phyloP scores from a whole-genome alignment of 2,797 vertebrate genomes.

The Microctenopoma lineatum region DNA sequence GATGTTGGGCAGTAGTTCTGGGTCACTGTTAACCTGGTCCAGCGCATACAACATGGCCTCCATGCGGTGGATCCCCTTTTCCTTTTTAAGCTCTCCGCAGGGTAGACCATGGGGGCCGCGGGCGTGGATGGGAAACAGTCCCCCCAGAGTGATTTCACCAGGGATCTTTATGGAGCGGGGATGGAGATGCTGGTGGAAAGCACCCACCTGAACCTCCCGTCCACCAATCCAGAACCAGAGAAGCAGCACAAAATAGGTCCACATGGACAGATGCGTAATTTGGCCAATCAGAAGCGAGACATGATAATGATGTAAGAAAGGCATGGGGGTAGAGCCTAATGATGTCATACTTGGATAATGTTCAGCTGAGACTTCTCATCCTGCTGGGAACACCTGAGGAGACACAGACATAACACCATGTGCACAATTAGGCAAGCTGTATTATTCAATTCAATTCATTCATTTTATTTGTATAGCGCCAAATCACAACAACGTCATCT shows the following conservation, averaged over 20 bases:
- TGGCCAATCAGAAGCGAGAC: background rate
- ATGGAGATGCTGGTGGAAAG: constrained; percentile 78
- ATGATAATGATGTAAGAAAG: background rate
- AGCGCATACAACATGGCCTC: too few relatives aligned
- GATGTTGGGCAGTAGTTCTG: too few relatives aligned
- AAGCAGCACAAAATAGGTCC: constrained; percentile 49
- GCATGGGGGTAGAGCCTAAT: constrained; percentile 25
- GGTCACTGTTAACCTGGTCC: too few relatives aligned
- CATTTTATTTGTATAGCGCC: too few relatives aligned
- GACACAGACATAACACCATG: constrained; percentile 1
- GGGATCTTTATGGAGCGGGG: constrained; percentile 88
- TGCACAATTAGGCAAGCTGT: too few relatives aligned
- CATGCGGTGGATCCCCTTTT: too few relatives aligned
- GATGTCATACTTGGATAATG: constrained; percentile 63
- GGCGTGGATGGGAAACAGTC: too few relatives aligned
- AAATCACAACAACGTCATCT: too few relatives aligned
- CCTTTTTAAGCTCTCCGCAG: too few relatives aligned
- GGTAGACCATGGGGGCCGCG: too few relatives aligned
- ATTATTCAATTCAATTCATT: too few relatives aligned
- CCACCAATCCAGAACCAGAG: constrained; percentile 51
- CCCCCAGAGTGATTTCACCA: constrained; percentile 30
- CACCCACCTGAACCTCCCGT: constrained; percentile 42
- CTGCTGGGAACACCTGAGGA: constrained; percentile 56
- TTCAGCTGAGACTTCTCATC: constrained; percentile 60
- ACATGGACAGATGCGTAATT: background rate